Evolutionary conservation across 2,113 vertebrate species (phyloP).

Genomic region (Rattus rattus): DNA sequence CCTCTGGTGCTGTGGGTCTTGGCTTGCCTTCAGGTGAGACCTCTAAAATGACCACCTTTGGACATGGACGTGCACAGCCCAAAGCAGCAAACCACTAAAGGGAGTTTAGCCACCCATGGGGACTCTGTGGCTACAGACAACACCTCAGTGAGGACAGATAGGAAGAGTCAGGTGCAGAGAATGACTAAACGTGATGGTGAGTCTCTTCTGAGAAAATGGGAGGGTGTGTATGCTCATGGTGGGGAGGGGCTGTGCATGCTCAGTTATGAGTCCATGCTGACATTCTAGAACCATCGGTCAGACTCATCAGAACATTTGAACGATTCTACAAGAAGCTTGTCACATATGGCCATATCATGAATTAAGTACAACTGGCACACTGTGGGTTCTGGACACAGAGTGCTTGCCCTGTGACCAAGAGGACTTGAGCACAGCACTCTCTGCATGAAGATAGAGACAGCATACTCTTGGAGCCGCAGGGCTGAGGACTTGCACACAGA

Average conservation of each 20-base stretch:
- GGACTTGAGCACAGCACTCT: not conserved
- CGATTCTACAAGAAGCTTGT: not conserved
- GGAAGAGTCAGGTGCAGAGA: not conserved
- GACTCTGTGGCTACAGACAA: not conserved
- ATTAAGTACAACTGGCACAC: not conserved
- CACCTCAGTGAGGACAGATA: accelerated
- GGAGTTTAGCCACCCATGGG: not conserved
- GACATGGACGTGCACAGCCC: accelerated
- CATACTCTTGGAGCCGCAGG: not conserved
- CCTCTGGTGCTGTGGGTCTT: not conserved
- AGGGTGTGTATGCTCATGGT: not conserved
- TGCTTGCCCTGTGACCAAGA: too few species aligned
- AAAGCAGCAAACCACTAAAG: not conserved
- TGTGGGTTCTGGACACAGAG: not conserved
- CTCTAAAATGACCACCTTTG: not conserved
- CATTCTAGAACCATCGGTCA: not conserved
- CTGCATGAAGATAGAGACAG: not conserved
- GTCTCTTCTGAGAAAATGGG: not conserved
- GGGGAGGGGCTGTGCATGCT: not conserved
- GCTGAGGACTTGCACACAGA: too few species aligned
- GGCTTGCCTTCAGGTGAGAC: not conserved
- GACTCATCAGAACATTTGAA: not conserved
- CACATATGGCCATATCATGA: not conserved
- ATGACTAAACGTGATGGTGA: accelerated
- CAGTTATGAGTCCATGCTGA: not conserved